Percentiles rank a stretch among this genome's conserved stretches.
Evolutionary conservation across 2,113 vertebrate species (phyloP).

Genomic region (Neolamprologus modestus): DNA sequence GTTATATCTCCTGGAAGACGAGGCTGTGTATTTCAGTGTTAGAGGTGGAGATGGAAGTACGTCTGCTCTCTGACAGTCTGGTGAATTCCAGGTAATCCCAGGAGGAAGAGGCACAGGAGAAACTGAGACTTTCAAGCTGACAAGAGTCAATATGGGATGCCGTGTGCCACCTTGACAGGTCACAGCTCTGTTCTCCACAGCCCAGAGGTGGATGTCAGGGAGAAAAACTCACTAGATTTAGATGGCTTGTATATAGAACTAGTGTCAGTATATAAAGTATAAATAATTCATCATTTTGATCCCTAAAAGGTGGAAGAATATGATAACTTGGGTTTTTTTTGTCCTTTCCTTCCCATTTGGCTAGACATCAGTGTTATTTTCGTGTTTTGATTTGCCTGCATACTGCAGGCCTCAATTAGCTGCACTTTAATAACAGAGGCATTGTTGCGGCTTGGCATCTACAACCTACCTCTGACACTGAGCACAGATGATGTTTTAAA

Average conservation of each 20-base stretch:
- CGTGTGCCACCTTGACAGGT: conserved; percentile 20
- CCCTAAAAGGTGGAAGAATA: neutral
- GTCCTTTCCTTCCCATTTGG: neutral
- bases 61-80: neutral
- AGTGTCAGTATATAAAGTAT: neutral
- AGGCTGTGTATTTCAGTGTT: neutral
- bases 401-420: conserved; percentile 14
- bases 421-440: conserved; percentile 1
- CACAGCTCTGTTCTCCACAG: conserved; percentile 1
- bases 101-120: neutral
- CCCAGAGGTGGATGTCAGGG: neutral
- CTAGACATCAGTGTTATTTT: neutral
- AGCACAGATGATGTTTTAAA: neutral
- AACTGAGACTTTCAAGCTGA: conserved; percentile 9
- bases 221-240: neutral
- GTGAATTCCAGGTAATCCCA: neutral
- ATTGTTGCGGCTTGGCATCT: neutral
- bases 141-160: conserved; percentile 29
- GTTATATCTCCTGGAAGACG: neutral
- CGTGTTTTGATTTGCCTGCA: neutral
- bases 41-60: neutral
- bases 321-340: accelerated
- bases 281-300: neutral
- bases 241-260: neutral
- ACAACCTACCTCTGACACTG: neutral